A percentile compares a stretch with the other conserved stretches of the same genome.
Evolutionary conservation across 2,113 vertebrate species (phyloP).

Genomic region (Antigone vipio): DNA sequence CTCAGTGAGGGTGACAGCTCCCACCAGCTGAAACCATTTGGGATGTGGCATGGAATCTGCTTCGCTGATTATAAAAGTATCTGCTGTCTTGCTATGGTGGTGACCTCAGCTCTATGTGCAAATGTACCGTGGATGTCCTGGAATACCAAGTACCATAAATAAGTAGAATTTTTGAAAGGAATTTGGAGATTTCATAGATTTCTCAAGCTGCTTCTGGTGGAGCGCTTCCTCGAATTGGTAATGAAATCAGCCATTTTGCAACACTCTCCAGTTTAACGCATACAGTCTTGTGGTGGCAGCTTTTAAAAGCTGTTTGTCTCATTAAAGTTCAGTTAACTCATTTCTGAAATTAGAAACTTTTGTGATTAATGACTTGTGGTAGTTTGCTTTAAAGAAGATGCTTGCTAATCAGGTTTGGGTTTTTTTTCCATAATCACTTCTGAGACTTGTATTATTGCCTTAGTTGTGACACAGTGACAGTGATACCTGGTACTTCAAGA

Average conservation of each 20-base stretch:
- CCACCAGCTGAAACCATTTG: background rate
- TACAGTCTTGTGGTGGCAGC: background rate
- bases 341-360: slow-evolving; percentile 42
- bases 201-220: background rate
- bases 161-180: background rate
- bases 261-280: background rate
- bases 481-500: background rate
- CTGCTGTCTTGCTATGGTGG: background rate
- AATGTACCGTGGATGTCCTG: accelerated
- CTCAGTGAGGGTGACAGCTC: background rate
- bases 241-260: background rate
- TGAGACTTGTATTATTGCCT: slow-evolving; percentile 14
- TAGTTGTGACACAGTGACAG: background rate
- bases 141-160: background rate
- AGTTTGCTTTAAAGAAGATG: background rate
- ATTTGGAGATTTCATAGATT: background rate
- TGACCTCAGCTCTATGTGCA: background rate
- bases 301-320: slow-evolving; percentile 34
- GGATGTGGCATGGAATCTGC: background rate
- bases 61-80: background rate
- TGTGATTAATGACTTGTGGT: slow-evolving; percentile 30
- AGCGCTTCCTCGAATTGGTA: background rate
- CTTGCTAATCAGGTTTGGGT: background rate
- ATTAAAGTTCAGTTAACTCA: slow-evolving; percentile 32
- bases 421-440: background rate